phyloP scores from a whole-genome alignment of 2,888 invertebrate species.

The Loripinus fragilis region DNA sequence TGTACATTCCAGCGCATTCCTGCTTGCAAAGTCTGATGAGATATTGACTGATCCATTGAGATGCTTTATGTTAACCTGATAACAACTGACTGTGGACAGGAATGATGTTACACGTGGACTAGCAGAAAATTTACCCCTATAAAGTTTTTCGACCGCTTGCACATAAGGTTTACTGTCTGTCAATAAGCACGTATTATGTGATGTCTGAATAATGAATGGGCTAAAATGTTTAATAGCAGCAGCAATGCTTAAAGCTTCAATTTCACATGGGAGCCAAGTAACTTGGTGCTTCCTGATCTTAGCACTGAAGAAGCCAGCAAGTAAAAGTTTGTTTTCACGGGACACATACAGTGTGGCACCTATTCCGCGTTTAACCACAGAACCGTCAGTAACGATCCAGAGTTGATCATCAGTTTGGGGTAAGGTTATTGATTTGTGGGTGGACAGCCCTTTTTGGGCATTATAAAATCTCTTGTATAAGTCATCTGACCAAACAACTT shows the following conservation, averaged over 20 bases:
- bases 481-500: not conserved
- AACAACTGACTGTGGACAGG: too few species aligned
- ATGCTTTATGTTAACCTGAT: constrained; percentile 38
- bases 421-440: not conserved
- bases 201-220: too few species aligned
- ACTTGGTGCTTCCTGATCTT: not conserved
- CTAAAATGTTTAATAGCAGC: constrained; percentile 3
- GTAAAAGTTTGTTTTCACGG: too few species aligned
- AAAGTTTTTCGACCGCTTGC: constrained; percentile 59
- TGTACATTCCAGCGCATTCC: constrained; percentile 41
- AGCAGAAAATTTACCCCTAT: constrained; percentile 61
- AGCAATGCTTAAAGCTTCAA: too few species aligned
- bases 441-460: too few species aligned
- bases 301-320: too few species aligned
- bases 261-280: too few species aligned
- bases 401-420: not conserved
- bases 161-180: too few species aligned
- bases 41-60: constrained; percentile 34
- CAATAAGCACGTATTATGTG: too few species aligned
- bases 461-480: not conserved
- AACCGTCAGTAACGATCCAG: constrained; percentile 12
- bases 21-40: constrained; percentile 48
- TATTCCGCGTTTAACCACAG: not conserved
- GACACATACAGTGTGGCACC: too few species aligned
- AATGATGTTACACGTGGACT: constrained; percentile 61